Percentiles rank a stretch among this genome's conserved stretches.
Conservation (phyloP, 2,113 vertebrate species). For the Suricata suricatta region DNA sequence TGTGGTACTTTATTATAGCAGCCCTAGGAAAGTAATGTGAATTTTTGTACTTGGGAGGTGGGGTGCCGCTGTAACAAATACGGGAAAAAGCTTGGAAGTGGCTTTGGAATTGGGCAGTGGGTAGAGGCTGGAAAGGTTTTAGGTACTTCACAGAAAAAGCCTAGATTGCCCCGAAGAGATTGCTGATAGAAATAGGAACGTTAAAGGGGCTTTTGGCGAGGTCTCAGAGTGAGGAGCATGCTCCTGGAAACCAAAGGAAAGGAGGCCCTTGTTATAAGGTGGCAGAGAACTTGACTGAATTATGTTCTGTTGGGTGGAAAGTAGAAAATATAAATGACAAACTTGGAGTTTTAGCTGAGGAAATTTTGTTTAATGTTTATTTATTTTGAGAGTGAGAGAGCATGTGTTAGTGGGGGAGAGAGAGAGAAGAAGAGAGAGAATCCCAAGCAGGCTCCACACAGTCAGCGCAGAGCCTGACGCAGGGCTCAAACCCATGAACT, state of each 20-base stretch:
- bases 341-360: slow-evolving; percentile 13
- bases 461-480: too few species aligned
- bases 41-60: background rate
- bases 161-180: background rate
- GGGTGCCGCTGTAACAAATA: background rate
- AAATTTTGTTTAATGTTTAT: background rate
- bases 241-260: slow-evolving; percentile 2
- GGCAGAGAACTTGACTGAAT: background rate
- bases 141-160: background rate
- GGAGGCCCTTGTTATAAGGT: background rate
- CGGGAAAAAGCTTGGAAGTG: background rate
- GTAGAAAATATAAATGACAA: background rate
- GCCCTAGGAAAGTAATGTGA: background rate
- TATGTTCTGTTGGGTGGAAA: background rate
- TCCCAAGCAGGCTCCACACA: too few species aligned
- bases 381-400: too few species aligned
- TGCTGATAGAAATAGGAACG: background rate
- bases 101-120: background rate
- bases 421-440: too few species aligned
- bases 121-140: background rate
- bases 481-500: too few species aligned
- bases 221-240: background rate
- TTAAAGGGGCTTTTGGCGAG: background rate
- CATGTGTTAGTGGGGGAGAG: too few species aligned
- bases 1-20: background rate